Base-by-base conservation (phyloP, 2,888 invertebrate genomes). In the Microctonus aethiopoides region DNA sequence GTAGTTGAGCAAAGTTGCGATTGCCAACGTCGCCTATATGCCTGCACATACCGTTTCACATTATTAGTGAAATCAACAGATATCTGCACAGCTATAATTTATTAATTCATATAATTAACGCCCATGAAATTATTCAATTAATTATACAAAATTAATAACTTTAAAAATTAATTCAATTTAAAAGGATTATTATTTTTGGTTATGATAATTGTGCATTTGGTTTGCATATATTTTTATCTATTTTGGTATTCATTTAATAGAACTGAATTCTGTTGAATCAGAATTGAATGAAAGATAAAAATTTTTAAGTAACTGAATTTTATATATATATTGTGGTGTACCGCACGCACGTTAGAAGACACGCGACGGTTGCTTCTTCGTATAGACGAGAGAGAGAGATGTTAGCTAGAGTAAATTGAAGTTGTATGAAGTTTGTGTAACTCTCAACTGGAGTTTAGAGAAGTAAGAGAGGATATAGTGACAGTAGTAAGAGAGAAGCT, bases 351-450 rank as follows among this genome's bases (percentile, higher is more conserved):
- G 34, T 41, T 59, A 61, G 59, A 61, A 51, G 68, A 73, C 56
- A 67, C 66, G 67, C 68, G 67, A 67, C 74, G 68, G 69, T 68
- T 68, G 71, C 66, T 77, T 76, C 79, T 83, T 80, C 80, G 79
- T 77, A n/a, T 77, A n/a, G n/a, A n/a, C n/a, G n/a, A n/a, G n/a
- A 77, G 77, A 77, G 77, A 82, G 83, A 80, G 82, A 81, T 76
- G 81, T 81, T 82, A 78, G 81, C 75, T 74, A 77, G 77, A 80
- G 81, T 80, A 82, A 83, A 83, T 83, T 81, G 81, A 81, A 81
- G 82, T 77, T 77, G 79, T 77, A 80, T 78, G 74, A 81, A 83
- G 80, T 83, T 83, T 81, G 80, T 78, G 79, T 80, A 83, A 83
- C 81, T 82, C 79, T 78, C 78, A 75, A 78, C 78, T 77, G 71